Conservation (phyloP, 2,888 invertebrate genomes). For the Agrochola macilenta region DNA sequence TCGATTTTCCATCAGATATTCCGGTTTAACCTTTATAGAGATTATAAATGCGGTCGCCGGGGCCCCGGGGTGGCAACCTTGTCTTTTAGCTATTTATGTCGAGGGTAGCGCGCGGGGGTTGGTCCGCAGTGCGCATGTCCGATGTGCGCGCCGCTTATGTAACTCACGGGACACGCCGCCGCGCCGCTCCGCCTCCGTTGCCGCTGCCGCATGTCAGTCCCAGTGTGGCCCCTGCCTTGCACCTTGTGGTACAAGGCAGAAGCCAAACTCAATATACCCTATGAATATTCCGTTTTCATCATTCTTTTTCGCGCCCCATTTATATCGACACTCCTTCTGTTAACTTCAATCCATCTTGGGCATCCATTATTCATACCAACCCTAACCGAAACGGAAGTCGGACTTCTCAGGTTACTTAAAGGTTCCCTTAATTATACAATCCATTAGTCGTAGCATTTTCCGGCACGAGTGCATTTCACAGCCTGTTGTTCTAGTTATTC, state of each 20-base stretch:
- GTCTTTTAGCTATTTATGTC: slow-evolving; percentile 90
- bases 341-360: slow-evolving; percentile 43
- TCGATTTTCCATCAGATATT: slow-evolving; percentile 86
- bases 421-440: slow-evolving; percentile 67
- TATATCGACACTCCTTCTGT: slow-evolving; percentile 29
- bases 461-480: slow-evolving; percentile 64
- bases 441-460: slow-evolving; percentile 67
- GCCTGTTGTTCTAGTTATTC: slow-evolving; percentile 77
- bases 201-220: slow-evolving; percentile 69
- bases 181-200: slow-evolving; percentile 71
- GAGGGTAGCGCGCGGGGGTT: slow-evolving; percentile 85
- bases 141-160: slow-evolving; percentile 84
- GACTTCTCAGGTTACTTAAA: slow-evolving; percentile 54
- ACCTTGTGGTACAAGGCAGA: slow-evolving; percentile 46
- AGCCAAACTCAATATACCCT: slow-evolving; percentile 25
- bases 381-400: slow-evolving; percentile 53
- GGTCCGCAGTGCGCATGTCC: slow-evolving; percentile 85
- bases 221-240: slow-evolving; percentile 63
- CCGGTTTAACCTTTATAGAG: slow-evolving; percentile 89
- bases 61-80: slow-evolving; percentile 89
- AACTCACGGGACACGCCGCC: slow-evolving; percentile 79
- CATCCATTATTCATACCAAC: slow-evolving; percentile 43
- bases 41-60: slow-evolving; percentile 89
- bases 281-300: slow-evolving; percentile 41
- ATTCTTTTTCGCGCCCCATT: slow-evolving; percentile 8